phyloP scores from a whole-genome alignment of 2,797 vertebrate species.

The Tinamus major region DNA sequence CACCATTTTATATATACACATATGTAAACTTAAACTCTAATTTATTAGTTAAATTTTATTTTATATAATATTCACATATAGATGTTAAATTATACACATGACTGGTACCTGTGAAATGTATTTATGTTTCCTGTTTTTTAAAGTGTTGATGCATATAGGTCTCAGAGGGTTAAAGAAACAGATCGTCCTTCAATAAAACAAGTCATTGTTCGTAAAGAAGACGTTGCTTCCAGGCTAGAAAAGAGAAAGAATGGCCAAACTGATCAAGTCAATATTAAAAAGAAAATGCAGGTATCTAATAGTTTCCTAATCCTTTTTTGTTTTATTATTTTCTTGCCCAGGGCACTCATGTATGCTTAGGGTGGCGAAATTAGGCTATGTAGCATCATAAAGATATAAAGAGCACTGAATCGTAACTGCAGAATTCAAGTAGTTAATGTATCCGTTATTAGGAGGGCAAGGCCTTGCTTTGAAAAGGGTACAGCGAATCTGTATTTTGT shows the following conservation, averaged over 20 bases:
- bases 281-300: conserved; percentile 90
- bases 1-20: not conserved
- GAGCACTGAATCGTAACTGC: not conserved
- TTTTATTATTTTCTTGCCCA: not conserved
- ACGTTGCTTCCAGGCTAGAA: conserved; percentile 83
- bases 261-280: conserved; percentile 85
- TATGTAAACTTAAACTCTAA: too few species aligned
- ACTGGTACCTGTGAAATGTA: not conserved
- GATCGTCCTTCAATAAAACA: conserved; percentile 89
- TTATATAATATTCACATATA: too few species aligned
- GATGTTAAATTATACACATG: too few species aligned
- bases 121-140: conserved; percentile 9
- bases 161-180: conserved; percentile 89
- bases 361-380: not conserved
- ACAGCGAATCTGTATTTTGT: not conserved
- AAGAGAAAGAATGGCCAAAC: conserved; percentile 75
- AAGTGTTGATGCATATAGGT: conserved; percentile 92
- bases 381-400: not conserved
- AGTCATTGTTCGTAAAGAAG: conserved; percentile 91
- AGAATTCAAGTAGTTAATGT: not conserved
- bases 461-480: not conserved
- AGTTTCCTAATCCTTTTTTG: not conserved
- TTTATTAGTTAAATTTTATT: too few species aligned
- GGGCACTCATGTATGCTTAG: not conserved
- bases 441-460: not conserved